Evolutionary conservation across 2,797 vertebrate species (phyloP), one percentile per base, ranked within the genome.

Genomic region (Chromis chromis): DNA sequence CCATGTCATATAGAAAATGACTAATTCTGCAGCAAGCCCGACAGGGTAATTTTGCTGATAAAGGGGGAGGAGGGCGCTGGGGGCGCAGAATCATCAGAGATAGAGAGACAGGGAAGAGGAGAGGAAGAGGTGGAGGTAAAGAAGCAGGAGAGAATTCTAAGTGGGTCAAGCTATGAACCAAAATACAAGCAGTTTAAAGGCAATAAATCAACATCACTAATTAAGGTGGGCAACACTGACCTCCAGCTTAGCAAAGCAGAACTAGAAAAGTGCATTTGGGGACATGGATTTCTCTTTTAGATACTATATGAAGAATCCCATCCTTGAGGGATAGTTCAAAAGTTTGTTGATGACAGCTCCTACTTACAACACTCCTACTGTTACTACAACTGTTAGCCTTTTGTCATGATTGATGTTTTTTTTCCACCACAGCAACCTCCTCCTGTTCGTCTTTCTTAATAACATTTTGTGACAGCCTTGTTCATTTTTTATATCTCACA

Each of bases 1-100:
- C 93, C 88, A 86, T 90, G 92, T 89, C 89, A 90, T 89, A 89
- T 89, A 91, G 88, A 91, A 92, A 93, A 93, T 92, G 89, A 94
- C 88, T 91, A 92, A 93, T 93, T 91, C 90, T 70, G 61, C 85
- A 90, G 89, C 79, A 68, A 74, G 79, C 79, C 78, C 76, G 84
- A 91, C 86, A 91, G 89, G 86, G 89, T 92, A 88, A 93, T 93
- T 93, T 91, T 89, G 91, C 90, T 91, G 91, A 91, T 91, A 91
- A 91, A 89, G 88, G 83, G 88, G 82, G 86, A 79, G 85, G 79
- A 80, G 83, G 89, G 74, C 73, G 77, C 63, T 70, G 70, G 78
- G 82, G 85, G 83, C 53, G 56, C 66, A 77, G 72, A 88, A 78
- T 80, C 55, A 67, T 86, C 85, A 85, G 71, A 79, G 65, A 82